phyloP scores from a whole-genome alignment of 2,888 invertebrate species.

The Xanthorhoe designata region DNA sequence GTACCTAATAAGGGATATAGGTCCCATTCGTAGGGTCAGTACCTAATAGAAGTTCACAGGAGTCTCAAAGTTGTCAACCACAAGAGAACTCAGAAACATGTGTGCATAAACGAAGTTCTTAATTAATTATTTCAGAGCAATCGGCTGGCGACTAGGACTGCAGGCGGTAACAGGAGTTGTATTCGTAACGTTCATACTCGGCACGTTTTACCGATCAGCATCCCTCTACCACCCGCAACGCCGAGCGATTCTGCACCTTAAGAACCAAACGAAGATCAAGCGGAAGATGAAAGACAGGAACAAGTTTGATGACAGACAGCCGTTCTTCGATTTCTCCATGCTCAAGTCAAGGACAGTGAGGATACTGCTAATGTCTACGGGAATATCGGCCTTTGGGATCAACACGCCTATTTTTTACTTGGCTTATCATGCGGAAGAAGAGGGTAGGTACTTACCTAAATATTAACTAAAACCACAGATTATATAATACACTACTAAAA shows the following conservation, averaged over 20 bases:
- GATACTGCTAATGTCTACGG: slow-evolving; percentile 92
- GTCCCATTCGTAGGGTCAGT: background rate
- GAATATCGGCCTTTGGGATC: slow-evolving; percentile 92
- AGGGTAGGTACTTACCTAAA: slow-evolving; percentile 75
- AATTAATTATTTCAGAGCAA: slow-evolving; percentile 83
- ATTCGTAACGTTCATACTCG: slow-evolving; percentile 93
- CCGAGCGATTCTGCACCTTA: slow-evolving; percentile 94
- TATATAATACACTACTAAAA: too few relatives aligned
- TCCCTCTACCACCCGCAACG: slow-evolving; percentile 95
- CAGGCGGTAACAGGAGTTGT: slow-evolving; percentile 94
- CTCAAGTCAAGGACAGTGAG: slow-evolving; percentile 93
- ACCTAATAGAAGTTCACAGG: background rate
- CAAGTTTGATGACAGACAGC: slow-evolving; percentile 91
- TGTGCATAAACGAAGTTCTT: background rate
- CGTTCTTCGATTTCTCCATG: slow-evolving; percentile 95
- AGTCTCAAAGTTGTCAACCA: background rate
- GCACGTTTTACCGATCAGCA: slow-evolving; percentile 94
- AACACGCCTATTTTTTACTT: slow-evolving; percentile 94
- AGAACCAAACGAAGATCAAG: slow-evolving; percentile 91
- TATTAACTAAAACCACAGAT: too few relatives aligned
- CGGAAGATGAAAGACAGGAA: slow-evolving; percentile 93
- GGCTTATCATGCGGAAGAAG: slow-evolving; percentile 92
- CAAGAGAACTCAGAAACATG: background rate
- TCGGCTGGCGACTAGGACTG: slow-evolving; percentile 93
- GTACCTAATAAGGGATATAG: too few relatives aligned